Evolutionary conservation across 1,140 invertebrate genomes (phyloP).

Genomic region (Bombus huntii): DNA sequence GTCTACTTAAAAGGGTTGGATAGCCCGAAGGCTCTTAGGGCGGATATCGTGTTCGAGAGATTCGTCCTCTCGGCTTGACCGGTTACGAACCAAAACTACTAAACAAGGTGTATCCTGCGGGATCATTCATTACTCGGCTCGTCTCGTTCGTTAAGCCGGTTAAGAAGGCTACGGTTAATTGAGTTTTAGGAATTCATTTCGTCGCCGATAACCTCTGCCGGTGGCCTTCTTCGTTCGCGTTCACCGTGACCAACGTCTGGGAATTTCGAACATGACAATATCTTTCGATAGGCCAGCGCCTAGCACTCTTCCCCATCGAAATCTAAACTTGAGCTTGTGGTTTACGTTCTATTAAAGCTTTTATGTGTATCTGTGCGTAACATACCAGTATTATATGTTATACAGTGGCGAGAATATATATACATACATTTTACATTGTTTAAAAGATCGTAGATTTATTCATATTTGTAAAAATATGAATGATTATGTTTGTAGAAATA

Average conservation of each 20-base stretch:
- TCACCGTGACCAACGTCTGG: constrained; percentile 23
- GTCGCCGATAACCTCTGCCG: constrained; percentile 55
- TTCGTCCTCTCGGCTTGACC: constrained; percentile 23
- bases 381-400: too few relatives aligned
- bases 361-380: too few relatives aligned
- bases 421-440: too few relatives aligned
- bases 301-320: too few relatives aligned
- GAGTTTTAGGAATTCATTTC: constrained; percentile 75
- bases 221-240: constrained; percentile 18
- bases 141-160: constrained; percentile 61
- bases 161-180: constrained; percentile 70
- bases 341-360: too few relatives aligned
- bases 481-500: too few relatives aligned
- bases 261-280: constrained; percentile 45
- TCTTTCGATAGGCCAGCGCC: constrained; percentile 2
- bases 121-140: constrained; percentile 66
- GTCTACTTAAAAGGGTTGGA: constrained; percentile 72
- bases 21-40: constrained; percentile 66
- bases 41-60: constrained; percentile 56
- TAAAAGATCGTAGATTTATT: too few relatives aligned
- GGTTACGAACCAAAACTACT: constrained; percentile 26
- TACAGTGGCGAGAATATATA: too few relatives aligned
- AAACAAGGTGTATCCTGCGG: constrained; percentile 54
- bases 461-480: too few relatives aligned
- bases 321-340: too few relatives aligned